Percentiles rank a stretch among this genome's conserved stretches.
Evolutionary conservation across 2,113 vertebrate species (phyloP).

Genomic region (Echinops telfairi): DNA sequence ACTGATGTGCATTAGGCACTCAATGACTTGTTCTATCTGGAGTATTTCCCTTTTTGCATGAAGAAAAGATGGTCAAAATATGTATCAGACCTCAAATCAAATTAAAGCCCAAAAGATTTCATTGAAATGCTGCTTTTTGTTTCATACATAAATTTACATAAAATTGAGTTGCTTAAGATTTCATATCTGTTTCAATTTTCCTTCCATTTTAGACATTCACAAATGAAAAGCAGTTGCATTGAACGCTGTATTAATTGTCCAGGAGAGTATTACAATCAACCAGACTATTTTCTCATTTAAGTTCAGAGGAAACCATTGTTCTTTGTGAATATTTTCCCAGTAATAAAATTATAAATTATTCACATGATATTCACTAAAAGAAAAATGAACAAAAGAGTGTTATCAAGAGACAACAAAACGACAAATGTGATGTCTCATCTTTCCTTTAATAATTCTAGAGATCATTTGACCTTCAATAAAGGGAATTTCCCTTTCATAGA

Average conservation of each 20-base stretch:
- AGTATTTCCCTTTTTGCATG: conserved; percentile 45
- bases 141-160: conserved; percentile 85
- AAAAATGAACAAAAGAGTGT: conserved; percentile 37
- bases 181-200: conserved; percentile 81
- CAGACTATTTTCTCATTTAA: conserved; percentile 70
- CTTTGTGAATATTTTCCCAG: conserved; percentile 52
- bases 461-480: conserved; percentile 48
- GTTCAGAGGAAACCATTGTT: conserved; percentile 65
- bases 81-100: conserved; percentile 77
- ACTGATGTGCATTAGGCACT: conserved; percentile 65
- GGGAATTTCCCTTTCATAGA: not conserved
- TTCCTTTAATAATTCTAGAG: conserved; percentile 55
- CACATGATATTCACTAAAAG: conserved; percentile 62
- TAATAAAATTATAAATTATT: conserved; percentile 79
- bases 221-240: conserved; percentile 69
- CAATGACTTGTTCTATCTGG: conserved; percentile 66
- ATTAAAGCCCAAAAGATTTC: conserved; percentile 75
- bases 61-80: conserved; percentile 75
- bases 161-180: conserved; percentile 79
- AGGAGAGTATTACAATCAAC: conserved; percentile 50
- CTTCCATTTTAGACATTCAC: conserved; percentile 71
- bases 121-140: conserved; percentile 69
- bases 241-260: conserved; percentile 71
- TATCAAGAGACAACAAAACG: conserved; percentile 36
- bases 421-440: not conserved